Evolutionary conservation across 1,140 invertebrate genomes (phyloP), one percentile per base, ranked within the genome.

Genomic region (Asobara japonica): DNA sequence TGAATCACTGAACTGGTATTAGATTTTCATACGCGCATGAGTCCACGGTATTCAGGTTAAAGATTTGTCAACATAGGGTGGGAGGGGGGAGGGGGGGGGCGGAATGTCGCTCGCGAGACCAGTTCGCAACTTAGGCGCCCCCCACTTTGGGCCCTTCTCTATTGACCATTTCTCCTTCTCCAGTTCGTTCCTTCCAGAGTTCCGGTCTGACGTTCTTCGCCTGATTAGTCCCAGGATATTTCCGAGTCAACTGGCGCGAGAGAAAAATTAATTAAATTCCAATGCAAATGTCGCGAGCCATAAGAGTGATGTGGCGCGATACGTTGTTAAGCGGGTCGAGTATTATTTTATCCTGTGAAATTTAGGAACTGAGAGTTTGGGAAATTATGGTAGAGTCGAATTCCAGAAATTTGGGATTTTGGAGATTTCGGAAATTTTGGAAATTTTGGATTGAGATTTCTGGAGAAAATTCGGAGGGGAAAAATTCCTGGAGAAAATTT

Each of bases 81-180:
- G 36, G 8, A 2, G 36, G 36, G n/a, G 41, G 11, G 41, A 45
- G n/a, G 2, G 41, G 41, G 41, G n/a, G 41, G 27, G 33, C 51
- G 67, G 67, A 69, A 69, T 69, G 67, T 69, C 48, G 67, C 33
- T 69, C 56, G 36, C 56, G 48, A 45, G 41, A 69, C 67, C 38
- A 45, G 65, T 48, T 41, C 22, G 20, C 36, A 10, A 65, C 62
- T 38, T 41, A 56, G 18, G 18, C 51, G 22, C 13, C 51, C 13
- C 51, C 51, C 22, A 13, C 22, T 27, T 11, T 25, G 25, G 20
- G 5, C 18, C 22, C 22, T 56, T 56, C 22, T 56, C 51, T 56
- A 56, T 56, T 27, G 45, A 51, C 51, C 18, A 56, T 56, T 56
- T 25, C 51, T 56, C 45, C 45, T 16, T 20, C n/a, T 51, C 16